phyloP scores from a whole-genome alignment of 2,888 invertebrate species.

The Plemyria rubiginata region DNA sequence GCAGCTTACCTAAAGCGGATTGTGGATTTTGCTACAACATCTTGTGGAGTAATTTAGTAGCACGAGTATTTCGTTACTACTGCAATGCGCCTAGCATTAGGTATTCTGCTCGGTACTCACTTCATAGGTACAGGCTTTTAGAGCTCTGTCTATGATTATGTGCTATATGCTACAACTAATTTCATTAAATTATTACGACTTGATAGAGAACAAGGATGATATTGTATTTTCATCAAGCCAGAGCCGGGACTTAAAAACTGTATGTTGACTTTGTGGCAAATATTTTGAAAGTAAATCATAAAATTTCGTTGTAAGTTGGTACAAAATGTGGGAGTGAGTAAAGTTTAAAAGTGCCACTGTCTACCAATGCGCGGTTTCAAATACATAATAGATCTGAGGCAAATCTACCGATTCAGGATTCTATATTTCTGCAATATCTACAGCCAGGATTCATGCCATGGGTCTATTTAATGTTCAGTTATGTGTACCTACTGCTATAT shows the following conservation, averaged over 20 bases:
- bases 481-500: too few relatives aligned
- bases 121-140: slow-evolving; percentile 6
- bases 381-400: too few relatives aligned
- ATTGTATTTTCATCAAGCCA: background rate
- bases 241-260: background rate
- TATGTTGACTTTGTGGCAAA: too few relatives aligned
- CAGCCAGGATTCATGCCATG: too few relatives aligned
- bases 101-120: slow-evolving; percentile 5
- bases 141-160: background rate
- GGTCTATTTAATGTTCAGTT: too few relatives aligned
- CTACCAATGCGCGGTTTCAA: too few relatives aligned
- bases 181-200: slow-evolving; percentile 1
- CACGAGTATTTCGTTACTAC: slow-evolving; percentile 1
- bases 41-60: slow-evolving; percentile 10
- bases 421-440: too few relatives aligned
- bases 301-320: too few relatives aligned
- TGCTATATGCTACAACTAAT: background rate
- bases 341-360: too few relatives aligned
- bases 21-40: background rate
- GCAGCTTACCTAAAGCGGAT: background rate
- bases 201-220: background rate
- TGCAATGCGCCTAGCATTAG: slow-evolving; percentile 18
- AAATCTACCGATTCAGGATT: too few relatives aligned
- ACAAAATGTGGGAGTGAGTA: too few relatives aligned
- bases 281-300: too few relatives aligned